Evolutionary conservation across 2,797 vertebrate genomes (phyloP).

Genomic region (Fringilla coelebs): DNA sequence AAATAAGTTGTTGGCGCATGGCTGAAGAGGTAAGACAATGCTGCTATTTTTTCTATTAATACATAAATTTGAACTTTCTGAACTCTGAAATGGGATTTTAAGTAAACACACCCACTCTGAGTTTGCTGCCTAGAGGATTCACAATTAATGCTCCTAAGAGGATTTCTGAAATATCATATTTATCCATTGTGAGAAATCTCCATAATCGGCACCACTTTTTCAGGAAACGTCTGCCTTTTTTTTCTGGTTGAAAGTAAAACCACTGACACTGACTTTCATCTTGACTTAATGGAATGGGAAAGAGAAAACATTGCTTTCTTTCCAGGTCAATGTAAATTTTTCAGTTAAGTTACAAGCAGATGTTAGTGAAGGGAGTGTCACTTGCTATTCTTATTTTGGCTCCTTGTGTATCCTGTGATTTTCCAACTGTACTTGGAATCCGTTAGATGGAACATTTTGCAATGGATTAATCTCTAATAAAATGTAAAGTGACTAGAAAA

Average conservation of each 20-base stretch:
- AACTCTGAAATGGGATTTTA: not conserved
- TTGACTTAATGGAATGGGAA: not conserved
- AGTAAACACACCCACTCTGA: not conserved
- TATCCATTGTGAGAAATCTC: not conserved
- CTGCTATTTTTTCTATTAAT: not conserved
- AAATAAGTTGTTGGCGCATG: constrained; percentile 95
- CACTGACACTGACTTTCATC: not conserved
- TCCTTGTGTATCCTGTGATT: not conserved
- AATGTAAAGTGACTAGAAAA: not conserved
- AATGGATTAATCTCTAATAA: not conserved
- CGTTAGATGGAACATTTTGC: not conserved
- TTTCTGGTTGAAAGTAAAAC: not conserved
- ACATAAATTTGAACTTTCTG: not conserved
- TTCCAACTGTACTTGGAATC: not conserved
- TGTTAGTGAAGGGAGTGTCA: not conserved
- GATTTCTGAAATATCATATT: not conserved
- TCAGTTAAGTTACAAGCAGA: not conserved
- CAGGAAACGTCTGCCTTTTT: not conserved
- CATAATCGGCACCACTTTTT: not conserved
- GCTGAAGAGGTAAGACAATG: constrained; percentile 87
- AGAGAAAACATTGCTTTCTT: not conserved
- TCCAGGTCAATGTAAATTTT: not conserved
- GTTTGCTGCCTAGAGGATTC: not conserved
- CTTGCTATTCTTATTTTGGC: not conserved
- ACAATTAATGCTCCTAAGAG: not conserved